Evolutionary conservation across 1,140 invertebrate species (phyloP).

Genomic region (Diachasma alloeum): DNA sequence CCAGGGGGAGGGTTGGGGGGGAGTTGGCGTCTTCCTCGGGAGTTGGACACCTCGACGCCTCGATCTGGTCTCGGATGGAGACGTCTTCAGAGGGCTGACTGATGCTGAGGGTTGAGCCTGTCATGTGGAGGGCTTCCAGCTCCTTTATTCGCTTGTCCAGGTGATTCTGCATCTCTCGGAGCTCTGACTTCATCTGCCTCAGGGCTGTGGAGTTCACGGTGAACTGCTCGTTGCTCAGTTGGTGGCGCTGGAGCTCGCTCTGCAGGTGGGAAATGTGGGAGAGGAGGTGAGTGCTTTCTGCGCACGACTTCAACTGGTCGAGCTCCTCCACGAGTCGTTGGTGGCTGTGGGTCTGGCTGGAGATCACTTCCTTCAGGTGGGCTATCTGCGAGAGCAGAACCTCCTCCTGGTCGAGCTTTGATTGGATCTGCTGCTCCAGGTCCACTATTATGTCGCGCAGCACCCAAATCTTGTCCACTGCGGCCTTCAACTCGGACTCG

Average conservation of each 20-base stretch:
- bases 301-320: constrained; percentile 62
- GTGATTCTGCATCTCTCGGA: constrained; percentile 69
- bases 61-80: constrained; percentile 73
- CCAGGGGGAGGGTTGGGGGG: constrained; percentile 63
- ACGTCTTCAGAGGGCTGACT: constrained; percentile 82
- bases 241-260: constrained; percentile 68
- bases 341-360: constrained; percentile 67
- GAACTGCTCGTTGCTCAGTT: constrained; percentile 67
- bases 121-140: constrained; percentile 73
- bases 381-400: constrained; percentile 63
- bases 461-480: constrained; percentile 75
- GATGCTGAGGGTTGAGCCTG: constrained; percentile 67
- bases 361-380: constrained; percentile 63
- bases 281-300: constrained; percentile 63
- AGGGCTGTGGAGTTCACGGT: constrained; percentile 64
- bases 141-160: constrained; percentile 74
- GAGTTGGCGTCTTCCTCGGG: constrained; percentile 57
- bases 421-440: constrained; percentile 75
- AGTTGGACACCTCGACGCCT: constrained; percentile 53
- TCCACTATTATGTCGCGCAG: constrained; percentile 80
- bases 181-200: constrained; percentile 66
- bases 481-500: constrained; percentile 74
- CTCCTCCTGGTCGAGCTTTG: constrained; percentile 65
- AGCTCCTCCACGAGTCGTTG: constrained; percentile 67
- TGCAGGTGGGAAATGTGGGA: constrained; percentile 62